Evolutionary conservation across 2,797 vertebrate species (phyloP), one percentile per base, ranked within the genome.

Genomic region (Rousettus madagascariensis): DNA sequence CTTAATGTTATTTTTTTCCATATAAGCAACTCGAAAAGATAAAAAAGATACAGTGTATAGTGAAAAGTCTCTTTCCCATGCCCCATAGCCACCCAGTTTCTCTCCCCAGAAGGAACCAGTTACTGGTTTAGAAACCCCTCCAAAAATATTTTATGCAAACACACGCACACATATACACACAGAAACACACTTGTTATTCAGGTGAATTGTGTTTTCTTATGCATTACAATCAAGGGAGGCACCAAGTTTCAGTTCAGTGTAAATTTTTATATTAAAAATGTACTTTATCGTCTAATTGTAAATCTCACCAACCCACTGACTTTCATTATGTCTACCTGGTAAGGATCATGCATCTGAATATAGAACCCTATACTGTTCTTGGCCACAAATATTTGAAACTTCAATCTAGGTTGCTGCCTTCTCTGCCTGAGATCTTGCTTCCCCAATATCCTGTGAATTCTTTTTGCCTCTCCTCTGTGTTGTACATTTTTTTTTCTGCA

Each of bases 21-120:
- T 71, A 55, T 72, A 94, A 75, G 20, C 59, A 91, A 49, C 6
- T 85, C 86, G 86, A 51, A 85, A 95, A 66, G 20, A 89, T 71
- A 53, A 63, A 87, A 28, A n/a, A n/a, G 74, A 65, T 20, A 94
- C 8, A 53, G 20, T n/a, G 6, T 19, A 55, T n/a, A 83, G 16
- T 74, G 22, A 93, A 85, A 95, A 89, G 24, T 36, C 5, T 86
- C 36, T 61, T 72, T 89, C 16, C 20, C 1, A 79, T 9, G 41
- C 4, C 24, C 26, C 9, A 8, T 11, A 74, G 26, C 15, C 41
- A 38, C 8, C 22, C 8, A 49, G 36, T 65, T 93, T 15, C 13
- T 75, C 6, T 59, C 10, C 15, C 63, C 22, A 71, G 41, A 91
- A 90, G n/a, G 38, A 95, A 78, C n/a, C 15, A 17, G 49, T 49